Percentiles rank a stretch among this genome's conserved stretches.
Conservation (phyloP, 2,113 vertebrate species). For the Hemiprocne comata region DNA sequence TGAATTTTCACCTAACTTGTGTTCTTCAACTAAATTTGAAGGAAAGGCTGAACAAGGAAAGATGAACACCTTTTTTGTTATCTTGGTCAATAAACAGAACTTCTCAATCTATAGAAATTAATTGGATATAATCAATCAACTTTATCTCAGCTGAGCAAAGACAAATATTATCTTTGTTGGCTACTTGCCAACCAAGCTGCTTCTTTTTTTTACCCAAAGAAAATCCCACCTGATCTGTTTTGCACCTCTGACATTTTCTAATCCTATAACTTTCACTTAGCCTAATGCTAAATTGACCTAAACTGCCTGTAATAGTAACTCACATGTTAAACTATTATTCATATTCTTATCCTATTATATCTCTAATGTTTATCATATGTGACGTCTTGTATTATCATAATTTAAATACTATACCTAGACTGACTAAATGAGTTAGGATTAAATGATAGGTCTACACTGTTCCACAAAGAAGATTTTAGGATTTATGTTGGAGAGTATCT, state of each 20-base stretch:
- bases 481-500: neutral
- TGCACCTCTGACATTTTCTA: neutral
- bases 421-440: neutral
- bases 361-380: neutral
- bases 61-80: neutral
- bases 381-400: neutral
- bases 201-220: neutral
- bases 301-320: conserved; percentile 3
- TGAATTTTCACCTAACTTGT: neutral
- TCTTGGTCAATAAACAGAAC: neutral
- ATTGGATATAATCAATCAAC: neutral
- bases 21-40: neutral
- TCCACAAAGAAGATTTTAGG: neutral
- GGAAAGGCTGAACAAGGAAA: neutral
- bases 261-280: conserved; percentile 8
- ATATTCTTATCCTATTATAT: neutral
- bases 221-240: neutral
- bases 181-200: neutral
- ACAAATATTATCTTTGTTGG: neutral
- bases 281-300: conserved; percentile 5
- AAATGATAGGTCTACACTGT: neutral
- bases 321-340: neutral
- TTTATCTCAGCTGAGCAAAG: neutral
- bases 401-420: neutral
- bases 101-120: neutral